A percentile compares a stretch with the other conserved stretches of the same genome.
Conservation (phyloP, 2,888 invertebrate genomes). For the Drosophila austrosaltans region DNA sequence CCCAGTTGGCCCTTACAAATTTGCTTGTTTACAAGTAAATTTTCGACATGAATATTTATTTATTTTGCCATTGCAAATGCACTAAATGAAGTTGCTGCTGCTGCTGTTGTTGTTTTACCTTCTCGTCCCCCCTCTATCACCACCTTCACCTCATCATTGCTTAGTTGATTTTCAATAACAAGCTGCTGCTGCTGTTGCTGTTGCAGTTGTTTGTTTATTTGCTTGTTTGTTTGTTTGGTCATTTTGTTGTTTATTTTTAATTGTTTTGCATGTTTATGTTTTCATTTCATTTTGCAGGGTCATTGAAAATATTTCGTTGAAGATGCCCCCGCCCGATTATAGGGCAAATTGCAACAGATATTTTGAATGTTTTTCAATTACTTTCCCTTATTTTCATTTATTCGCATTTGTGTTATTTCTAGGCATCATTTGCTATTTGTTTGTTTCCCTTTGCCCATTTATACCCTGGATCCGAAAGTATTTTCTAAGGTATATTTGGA, state of each 20-base stretch:
- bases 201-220: slow-evolving; percentile 20
- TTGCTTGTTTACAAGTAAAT: slow-evolving; percentile 50
- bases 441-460: slow-evolving; percentile 26
- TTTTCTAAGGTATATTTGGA: not conserved
- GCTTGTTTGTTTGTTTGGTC: slow-evolving; percentile 26
- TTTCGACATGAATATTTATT: slow-evolving; percentile 45
- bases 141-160: not conserved
- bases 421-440: slow-evolving; percentile 33
- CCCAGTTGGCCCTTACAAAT: slow-evolving; percentile 41
- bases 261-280: slow-evolving; percentile 53
- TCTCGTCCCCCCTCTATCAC: not conserved
- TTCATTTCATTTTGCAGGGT: slow-evolving; percentile 61
- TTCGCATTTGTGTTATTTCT: slow-evolving; percentile 36
- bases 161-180: slow-evolving; percentile 40
- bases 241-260: slow-evolving; percentile 55
- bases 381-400: slow-evolving; percentile 40
- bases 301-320: slow-evolving; percentile 20
- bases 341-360: slow-evolving; percentile 44
- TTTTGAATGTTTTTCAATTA: slow-evolving; percentile 79
- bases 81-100: slow-evolving; percentile 32
- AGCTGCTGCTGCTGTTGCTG: slow-evolving; percentile 34
- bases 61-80: slow-evolving; percentile 42
- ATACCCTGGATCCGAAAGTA: not conserved
- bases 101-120: slow-evolving; percentile 47
- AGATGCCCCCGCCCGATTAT: slow-evolving; percentile 21